Evolutionary conservation across 1,140 invertebrate genomes (phyloP), one percentile per base, ranked within the genome.

Genomic region (Pinna nobilis): DNA sequence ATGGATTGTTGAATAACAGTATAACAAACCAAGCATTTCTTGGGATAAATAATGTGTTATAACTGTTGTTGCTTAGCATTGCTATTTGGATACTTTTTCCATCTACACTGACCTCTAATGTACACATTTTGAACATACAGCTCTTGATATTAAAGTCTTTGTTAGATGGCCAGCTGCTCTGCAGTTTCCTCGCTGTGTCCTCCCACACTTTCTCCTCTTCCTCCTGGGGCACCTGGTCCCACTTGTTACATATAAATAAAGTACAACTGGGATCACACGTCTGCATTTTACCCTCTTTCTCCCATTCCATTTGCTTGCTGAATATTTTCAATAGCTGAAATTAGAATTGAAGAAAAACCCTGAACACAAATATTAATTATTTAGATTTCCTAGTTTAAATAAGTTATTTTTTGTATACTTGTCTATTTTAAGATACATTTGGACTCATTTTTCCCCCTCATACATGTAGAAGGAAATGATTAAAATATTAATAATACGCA

Each of bases 171-270:
- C 76, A 74, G n/a, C 57, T 23, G 1, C 49, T 32, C 35, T 70
- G 51, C 2, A 79, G 25, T 47, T 79, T 79, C 9, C 30, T 44
- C n/a, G 32, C 18, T 13, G 71, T 81, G 33, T 79, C 63, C 1
- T 72, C 57, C 76, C 72, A 76, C 5, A 79, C 80, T 33, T 39
- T 60, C 0, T 69, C 51, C 35, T 75, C 77, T 32, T 74, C 74
- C 0, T 44, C n/a, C 0, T 44, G 4, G 13, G 66, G 59, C 25
- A 68, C 79, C 59, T 70, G 64, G 44, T 81, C 80, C 77, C 77
- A 78, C 25, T 81, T 77, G 37, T 81, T 79, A 61, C 76, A 81
- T 0, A 81, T 74, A 73, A 81, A 81, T 15, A 81, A 74, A 15
- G 79, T 71, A 13, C 72, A 53, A 0, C 41, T 59, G 11, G 68